phyloP scores from a whole-genome alignment of 2,888 invertebrate genomes.

The Aproaerema taeniolella region DNA sequence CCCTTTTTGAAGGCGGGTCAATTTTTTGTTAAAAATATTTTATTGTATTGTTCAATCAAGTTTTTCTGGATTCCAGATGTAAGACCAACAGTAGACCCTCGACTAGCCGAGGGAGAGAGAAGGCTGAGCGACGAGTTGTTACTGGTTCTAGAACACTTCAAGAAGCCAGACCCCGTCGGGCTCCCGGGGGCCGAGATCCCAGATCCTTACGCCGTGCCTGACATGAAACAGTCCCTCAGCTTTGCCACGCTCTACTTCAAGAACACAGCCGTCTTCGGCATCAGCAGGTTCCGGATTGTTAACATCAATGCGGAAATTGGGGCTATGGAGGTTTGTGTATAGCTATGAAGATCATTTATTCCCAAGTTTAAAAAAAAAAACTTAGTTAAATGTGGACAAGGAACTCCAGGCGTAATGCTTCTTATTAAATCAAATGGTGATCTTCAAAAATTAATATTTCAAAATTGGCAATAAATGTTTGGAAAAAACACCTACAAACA shows the following conservation, averaged over 20 bases:
- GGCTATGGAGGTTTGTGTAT: constrained; percentile 82
- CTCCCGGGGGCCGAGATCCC: constrained; percentile 88
- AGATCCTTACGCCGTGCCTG: constrained; percentile 88
- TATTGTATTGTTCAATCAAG: no score
- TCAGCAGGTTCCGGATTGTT: constrained; percentile 87
- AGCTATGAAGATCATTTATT: no score
- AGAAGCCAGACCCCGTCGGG: constrained; percentile 87
- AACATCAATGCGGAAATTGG: constrained; percentile 84
- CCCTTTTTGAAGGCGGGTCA: no score
- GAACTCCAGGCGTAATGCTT: no score
- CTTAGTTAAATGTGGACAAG: no score
- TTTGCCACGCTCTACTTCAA: constrained; percentile 84
- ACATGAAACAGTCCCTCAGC: constrained; percentile 83
- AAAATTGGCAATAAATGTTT: no score
- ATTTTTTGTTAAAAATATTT: no score
- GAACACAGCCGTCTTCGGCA: constrained; percentile 83
- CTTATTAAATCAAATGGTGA: no score
- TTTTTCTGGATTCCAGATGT: constrained; percentile 13
- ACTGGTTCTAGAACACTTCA: constrained; percentile 85
- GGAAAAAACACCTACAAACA: no score
- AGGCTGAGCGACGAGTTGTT: constrained; percentile 85
- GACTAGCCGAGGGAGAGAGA: constrained; percentile 71
- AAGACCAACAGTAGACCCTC: constrained; percentile 13
- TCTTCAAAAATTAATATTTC: no score
- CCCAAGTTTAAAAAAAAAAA: no score